A percentile compares a stretch with the other conserved stretches of the same genome.
phyloP scores from a whole-genome alignment of 2,888 invertebrate species.

The Leptinotarsa rubiginosa region DNA sequence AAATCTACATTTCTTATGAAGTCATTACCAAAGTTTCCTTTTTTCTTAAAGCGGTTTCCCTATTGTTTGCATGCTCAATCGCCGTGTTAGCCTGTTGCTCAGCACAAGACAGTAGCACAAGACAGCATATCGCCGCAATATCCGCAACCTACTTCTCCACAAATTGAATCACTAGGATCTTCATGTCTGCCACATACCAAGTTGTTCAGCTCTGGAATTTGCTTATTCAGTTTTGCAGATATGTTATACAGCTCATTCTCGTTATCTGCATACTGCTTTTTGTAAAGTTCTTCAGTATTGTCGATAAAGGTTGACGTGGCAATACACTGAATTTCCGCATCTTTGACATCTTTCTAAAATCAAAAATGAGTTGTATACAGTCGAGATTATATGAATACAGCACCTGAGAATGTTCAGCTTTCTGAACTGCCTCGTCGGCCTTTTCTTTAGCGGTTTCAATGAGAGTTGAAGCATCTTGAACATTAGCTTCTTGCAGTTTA shows the following conservation, averaged over 20 bases:
- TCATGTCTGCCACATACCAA: slow-evolving; percentile 72
- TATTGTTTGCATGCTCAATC: slow-evolving; percentile 86
- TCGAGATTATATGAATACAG: slow-evolving; percentile 20
- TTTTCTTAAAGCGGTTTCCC: slow-evolving; percentile 80
- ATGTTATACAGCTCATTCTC: slow-evolving; percentile 77
- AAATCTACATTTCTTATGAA: slow-evolving; percentile 74
- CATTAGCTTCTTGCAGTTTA: slow-evolving; percentile 87
- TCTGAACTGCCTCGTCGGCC: slow-evolving; percentile 71
- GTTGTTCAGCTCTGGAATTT: slow-evolving; percentile 88
- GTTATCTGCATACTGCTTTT: slow-evolving; percentile 78
- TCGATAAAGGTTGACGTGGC: slow-evolving; percentile 74
- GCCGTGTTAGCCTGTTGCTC: slow-evolving; percentile 92
- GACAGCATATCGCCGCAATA: slow-evolving; percentile 87
- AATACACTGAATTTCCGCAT: slow-evolving; percentile 74
- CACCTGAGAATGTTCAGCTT: slow-evolving; percentile 59
- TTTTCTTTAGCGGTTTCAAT: slow-evolving; percentile 83
- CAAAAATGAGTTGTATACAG: slow-evolving; percentile 12
- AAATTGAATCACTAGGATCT: slow-evolving; percentile 86
- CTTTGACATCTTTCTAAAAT: slow-evolving; percentile 64
- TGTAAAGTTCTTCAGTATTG: slow-evolving; percentile 72
- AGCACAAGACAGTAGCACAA: slow-evolving; percentile 90
- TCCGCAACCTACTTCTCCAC: slow-evolving; percentile 92
- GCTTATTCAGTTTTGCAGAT: slow-evolving; percentile 75
- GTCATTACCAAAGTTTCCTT: slow-evolving; percentile 85
- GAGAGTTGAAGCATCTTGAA: slow-evolving; percentile 93